A percentile compares a stretch with the other conserved stretches of the same genome.
Conservation (phyloP, 1,140 invertebrate species). For the Globodera rostochiensis region DNA sequence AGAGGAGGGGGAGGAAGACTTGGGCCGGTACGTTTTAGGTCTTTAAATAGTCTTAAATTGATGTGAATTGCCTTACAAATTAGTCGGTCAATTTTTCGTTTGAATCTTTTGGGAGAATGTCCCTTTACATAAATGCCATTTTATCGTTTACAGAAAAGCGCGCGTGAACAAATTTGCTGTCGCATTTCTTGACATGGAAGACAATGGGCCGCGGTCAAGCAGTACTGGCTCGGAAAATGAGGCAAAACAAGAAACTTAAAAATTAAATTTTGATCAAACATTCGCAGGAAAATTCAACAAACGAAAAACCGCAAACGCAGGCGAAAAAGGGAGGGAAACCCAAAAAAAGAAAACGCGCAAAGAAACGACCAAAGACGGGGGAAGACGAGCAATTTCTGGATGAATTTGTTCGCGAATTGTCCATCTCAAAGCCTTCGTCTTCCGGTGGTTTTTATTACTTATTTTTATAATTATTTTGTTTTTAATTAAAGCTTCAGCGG, state of each 20-base stretch:
- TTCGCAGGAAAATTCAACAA: background rate
- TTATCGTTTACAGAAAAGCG: background rate
- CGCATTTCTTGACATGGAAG: conserved; percentile 29
- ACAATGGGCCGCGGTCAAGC: background rate
- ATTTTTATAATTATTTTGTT: background rate
- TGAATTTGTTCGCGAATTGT: conserved; percentile 19
- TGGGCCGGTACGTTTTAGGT: background rate
- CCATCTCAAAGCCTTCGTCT: background rate
- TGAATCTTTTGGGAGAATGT: no score
- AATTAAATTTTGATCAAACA: background rate
- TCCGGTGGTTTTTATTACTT: background rate
- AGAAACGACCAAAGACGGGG: background rate
- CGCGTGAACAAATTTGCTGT: conserved; percentile 28
- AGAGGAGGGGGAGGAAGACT: background rate
- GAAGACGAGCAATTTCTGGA: conserved; percentile 13
- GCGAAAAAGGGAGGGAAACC: background rate
- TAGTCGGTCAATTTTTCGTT: background rate
- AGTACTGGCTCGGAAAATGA: conserved; percentile 11
- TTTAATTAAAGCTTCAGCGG: background rate
- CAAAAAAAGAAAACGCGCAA: background rate
- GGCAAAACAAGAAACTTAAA: background rate
- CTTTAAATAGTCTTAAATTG: no score
- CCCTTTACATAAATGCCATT: background rate
- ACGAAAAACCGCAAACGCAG: background rate
- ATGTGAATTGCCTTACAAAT: background rate